Evolutionary conservation across 2,888 invertebrate species (phyloP), one percentile per base, ranked within the genome.

Genomic region (Plusia festucae): DNA sequence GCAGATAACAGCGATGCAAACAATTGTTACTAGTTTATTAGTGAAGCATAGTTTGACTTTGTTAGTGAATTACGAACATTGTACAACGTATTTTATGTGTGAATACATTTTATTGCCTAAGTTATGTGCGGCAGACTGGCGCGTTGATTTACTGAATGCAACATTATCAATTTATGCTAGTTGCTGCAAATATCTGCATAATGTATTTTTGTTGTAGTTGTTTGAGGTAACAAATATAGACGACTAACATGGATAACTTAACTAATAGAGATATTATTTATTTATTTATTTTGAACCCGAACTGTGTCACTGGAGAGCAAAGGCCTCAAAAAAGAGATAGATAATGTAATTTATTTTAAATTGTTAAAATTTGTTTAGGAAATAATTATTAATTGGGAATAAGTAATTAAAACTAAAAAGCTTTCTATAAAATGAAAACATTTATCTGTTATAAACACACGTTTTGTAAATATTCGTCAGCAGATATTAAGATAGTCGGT

Each of bases 51-150:
- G 73, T 69, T 64, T 57, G 70, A 76, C 62, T 73, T 77, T 65
- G 69, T 73, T 67, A 62, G 44, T 73, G 60, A 73, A 76, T 69
- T 78, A 69, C 65, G 53, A 70, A 73, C 70, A 65, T 62, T 70
- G 74, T 74, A 44, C 56, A 52, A 34, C 57, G 51, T 76, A 69
- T 73, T 73, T 60, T 57, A 73, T 70, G 78, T 69, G 73, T 73
- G 69, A 73, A 67, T 77, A 77, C 69, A 77, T 76, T 73, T 77
- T 77, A 76, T 73, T 73, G 77, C 61, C 44, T 69, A 60, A 69
- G 78, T 77, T 77, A 64, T 69, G 66, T 60, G 64, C 56, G 68
- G 56, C 57, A 66, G 73, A 69, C 69, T 73, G 63, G 69, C 60
- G 62, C 27, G 60, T 51, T 77, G 69, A 77, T 77, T 69, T 69